Percentiles rank a stretch among this genome's conserved stretches.
phyloP scores from a whole-genome alignment of 2,113 vertebrate species.

The Tringa solitaria region DNA sequence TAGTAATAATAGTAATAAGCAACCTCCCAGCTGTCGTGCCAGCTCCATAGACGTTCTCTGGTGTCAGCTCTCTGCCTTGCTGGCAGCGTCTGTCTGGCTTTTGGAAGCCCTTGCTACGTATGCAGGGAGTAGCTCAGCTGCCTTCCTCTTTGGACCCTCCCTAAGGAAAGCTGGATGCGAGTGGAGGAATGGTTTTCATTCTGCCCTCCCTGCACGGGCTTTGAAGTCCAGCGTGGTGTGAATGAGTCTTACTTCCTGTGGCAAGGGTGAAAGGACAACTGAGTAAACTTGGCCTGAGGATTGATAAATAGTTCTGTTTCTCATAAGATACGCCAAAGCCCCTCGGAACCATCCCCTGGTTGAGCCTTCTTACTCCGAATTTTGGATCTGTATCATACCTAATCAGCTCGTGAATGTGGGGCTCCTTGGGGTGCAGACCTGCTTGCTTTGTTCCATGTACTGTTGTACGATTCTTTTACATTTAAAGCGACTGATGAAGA shows the following conservation, averaged over 20 bases:
- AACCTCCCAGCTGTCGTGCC: constrained; percentile 29
- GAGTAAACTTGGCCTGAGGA: constrained; percentile 20
- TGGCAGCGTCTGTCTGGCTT: constrained; percentile 13
- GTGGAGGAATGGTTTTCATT: constrained; percentile 41
- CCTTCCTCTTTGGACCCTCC: constrained; percentile 14
- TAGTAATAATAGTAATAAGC: constrained; percentile 49
- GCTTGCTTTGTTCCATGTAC: not conserved
- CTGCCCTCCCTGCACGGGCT: not conserved
- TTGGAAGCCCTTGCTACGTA: not conserved
- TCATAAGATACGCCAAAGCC: not conserved
- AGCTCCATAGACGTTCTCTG: constrained; percentile 2
- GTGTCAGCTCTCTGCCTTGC: constrained; percentile 32
- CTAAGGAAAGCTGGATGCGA: not conserved
- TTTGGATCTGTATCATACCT: not conserved
- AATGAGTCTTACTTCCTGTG: constrained; percentile 40
- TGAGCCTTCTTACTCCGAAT: not conserved
- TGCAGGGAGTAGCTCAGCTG: constrained; percentile 16
- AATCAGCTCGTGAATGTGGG: not conserved
- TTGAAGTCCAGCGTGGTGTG: not conserved
- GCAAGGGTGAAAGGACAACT: constrained; percentile 41
- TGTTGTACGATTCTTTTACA: not conserved
- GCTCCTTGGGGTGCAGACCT: not conserved
- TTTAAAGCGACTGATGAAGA: not conserved
- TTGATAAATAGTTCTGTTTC: constrained; percentile 4
- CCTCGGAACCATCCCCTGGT: not conserved